Conservation (phyloP, 2,888 invertebrate genomes). For the Harpalus rufipes region DNA sequence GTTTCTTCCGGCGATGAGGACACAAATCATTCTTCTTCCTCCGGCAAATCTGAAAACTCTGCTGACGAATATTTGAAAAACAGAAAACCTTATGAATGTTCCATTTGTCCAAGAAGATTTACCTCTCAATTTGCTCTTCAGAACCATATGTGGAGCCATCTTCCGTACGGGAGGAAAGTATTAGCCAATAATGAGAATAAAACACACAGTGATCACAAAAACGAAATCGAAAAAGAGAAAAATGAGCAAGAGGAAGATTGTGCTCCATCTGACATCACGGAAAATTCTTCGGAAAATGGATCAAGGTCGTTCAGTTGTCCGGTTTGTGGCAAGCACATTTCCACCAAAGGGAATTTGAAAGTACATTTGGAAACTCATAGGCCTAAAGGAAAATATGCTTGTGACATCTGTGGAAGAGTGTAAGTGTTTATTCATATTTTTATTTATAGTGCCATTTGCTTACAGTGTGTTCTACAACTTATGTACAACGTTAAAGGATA, state of each 20-base stretch:
- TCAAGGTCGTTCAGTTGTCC: constrained; percentile 77
- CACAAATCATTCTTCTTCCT: constrained; percentile 63
- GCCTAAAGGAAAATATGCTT: constrained; percentile 82
- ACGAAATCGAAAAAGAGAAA: constrained; percentile 5
- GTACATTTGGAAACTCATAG: constrained; percentile 83
- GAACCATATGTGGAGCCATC: constrained; percentile 82
- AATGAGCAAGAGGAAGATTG: constrained; percentile 71
- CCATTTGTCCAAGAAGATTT: constrained; percentile 80
- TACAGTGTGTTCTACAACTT: too few relatives aligned
- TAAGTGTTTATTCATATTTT: constrained; percentile 76
- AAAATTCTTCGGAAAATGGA: constrained; percentile 70
- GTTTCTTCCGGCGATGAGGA: constrained; percentile 73
- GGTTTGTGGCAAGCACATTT: constrained; percentile 82
- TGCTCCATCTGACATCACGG: constrained; percentile 73
- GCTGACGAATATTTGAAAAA: constrained; percentile 59
- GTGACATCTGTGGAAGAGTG: constrained; percentile 84
- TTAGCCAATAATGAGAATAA: constrained; percentile 69
- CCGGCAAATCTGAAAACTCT: constrained; percentile 56
- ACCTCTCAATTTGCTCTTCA: constrained; percentile 81
- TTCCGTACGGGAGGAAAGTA: constrained; percentile 75
- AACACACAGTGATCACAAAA: constrained; percentile 20
- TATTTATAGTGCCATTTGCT: constrained; percentile 24
- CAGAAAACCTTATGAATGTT: constrained; percentile 79
- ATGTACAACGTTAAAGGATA: too few relatives aligned
- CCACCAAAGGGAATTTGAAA: constrained; percentile 82